A percentile compares a stretch with the other conserved stretches of the same genome.
These are phyloP conservation scores for Dromius quadrimaculatus DNA, from an alignment of 2,888 invertebrate genomes.

Conservation along the genomic window DNA sequence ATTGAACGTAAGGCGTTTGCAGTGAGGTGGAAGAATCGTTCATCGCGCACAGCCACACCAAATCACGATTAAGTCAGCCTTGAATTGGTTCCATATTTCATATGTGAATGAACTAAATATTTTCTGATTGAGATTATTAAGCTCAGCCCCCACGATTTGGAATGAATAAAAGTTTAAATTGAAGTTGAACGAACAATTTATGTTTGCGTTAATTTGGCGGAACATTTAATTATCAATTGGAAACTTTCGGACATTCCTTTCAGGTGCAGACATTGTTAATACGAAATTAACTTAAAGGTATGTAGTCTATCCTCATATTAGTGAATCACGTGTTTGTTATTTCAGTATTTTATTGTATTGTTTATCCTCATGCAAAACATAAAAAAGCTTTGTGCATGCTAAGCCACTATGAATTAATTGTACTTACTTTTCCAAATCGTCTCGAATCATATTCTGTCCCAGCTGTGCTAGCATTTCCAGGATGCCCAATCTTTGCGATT, in stretches of 20 bases:
- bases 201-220: slow-evolving; percentile 1
- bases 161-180: slow-evolving; percentile 10
- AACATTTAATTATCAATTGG: slow-evolving; percentile 37
- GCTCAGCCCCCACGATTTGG: neutral
- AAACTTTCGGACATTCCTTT: slow-evolving; percentile 31
- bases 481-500: slow-evolving; percentile 83
- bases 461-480: slow-evolving; percentile 82
- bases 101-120: slow-evolving; percentile 18
- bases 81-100: slow-evolving; percentile 30
- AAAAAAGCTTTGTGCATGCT: neutral
- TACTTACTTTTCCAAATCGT: slow-evolving; percentile 84
- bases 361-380: neutral
- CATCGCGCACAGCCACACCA: slow-evolving; percentile 1
- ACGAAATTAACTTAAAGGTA: no score
- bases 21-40: slow-evolving; percentile 19
- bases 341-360: neutral
- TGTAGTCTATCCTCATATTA: no score
- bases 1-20: neutral
- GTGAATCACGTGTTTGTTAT: neutral
- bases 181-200: slow-evolving; percentile 23
- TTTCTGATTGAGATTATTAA: neutral
- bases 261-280: slow-evolving; percentile 27
- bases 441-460: slow-evolving; percentile 80
- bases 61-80: slow-evolving; percentile 16
- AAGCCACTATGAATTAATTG: neutral